Evolutionary conservation across 2,113 vertebrate genomes (phyloP).

Genomic region (Oreamnos americanus): DNA sequence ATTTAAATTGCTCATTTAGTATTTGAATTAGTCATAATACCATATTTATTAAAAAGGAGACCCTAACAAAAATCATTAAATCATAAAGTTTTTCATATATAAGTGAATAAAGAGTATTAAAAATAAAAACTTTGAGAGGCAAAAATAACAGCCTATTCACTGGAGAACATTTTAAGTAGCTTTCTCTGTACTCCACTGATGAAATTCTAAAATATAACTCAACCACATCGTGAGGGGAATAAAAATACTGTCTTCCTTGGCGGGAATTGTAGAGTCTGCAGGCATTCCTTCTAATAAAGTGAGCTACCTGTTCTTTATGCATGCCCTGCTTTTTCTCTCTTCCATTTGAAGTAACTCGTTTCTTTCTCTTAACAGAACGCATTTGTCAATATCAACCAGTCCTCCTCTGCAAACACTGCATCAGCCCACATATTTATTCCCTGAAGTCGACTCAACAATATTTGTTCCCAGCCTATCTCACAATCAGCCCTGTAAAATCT

Average conservation of each 20-base stretch:
- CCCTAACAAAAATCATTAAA: not conserved
- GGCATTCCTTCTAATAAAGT: not conserved
- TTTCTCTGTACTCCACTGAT: not conserved
- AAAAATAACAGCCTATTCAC: not conserved
- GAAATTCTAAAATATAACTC: not conserved
- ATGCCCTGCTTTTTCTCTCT: not conserved
- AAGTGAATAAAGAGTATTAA: not conserved
- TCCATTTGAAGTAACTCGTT: conserved; percentile 21
- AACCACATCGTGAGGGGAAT: not conserved
- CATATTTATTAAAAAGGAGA: not conserved
- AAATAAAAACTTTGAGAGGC: not conserved
- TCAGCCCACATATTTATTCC: not conserved
- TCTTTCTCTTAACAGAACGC: conserved; percentile 25
- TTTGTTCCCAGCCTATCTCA: not conserved
- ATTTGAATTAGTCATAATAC: not conserved
- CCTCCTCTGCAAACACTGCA: not conserved
- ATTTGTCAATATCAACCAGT: conserved; percentile 25
- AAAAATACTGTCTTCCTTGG: not conserved
- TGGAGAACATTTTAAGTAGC: not conserved
- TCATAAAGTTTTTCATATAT: not conserved
- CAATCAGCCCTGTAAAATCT: not conserved
- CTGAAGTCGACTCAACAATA: not conserved
- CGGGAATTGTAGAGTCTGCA: not conserved
- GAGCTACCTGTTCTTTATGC: conserved; percentile 3
- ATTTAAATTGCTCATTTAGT: not conserved